phyloP scores from a whole-genome alignment of 2,888 invertebrate species.

The Vandiemenella viatica region DNA sequence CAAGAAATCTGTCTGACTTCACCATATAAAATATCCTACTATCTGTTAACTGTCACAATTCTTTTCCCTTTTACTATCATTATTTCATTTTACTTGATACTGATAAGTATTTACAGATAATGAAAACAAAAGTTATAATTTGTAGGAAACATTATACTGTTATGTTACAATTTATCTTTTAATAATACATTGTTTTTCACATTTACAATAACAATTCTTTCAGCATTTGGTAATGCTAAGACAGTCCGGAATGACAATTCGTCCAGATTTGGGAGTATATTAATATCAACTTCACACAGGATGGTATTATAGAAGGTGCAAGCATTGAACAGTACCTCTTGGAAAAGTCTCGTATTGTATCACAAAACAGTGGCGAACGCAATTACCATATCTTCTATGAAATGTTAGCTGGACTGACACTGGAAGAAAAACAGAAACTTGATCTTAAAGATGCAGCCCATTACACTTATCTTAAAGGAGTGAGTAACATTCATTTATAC shows the following conservation, averaged over 20 bases:
- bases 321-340: constrained; percentile 87
- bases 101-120: no score
- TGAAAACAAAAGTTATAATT: no score
- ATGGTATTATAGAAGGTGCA: constrained; percentile 82
- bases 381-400: constrained; percentile 96
- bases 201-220: constrained; percentile 9
- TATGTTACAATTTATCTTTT: no score
- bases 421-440: constrained; percentile 62
- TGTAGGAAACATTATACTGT: no score
- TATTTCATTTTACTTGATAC: no score
- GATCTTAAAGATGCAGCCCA: constrained; percentile 56
- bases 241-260: constrained; percentile 93
- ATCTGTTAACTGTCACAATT: no score
- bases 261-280: constrained; percentile 93
- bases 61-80: no score
- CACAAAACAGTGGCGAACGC: constrained; percentile 75
- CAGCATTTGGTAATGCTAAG: constrained; percentile 92
- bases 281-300: constrained; percentile 69
- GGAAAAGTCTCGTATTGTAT: constrained; percentile 85
- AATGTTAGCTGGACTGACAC: constrained; percentile 64
- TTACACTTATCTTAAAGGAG: constrained; percentile 70
- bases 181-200: no score
- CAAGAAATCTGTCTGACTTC: no score
- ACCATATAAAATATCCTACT: no score
- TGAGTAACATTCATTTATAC: constrained; percentile 20